phyloP scores from a whole-genome alignment of 2,888 invertebrate species.

The Pseudanteris insignis region DNA sequence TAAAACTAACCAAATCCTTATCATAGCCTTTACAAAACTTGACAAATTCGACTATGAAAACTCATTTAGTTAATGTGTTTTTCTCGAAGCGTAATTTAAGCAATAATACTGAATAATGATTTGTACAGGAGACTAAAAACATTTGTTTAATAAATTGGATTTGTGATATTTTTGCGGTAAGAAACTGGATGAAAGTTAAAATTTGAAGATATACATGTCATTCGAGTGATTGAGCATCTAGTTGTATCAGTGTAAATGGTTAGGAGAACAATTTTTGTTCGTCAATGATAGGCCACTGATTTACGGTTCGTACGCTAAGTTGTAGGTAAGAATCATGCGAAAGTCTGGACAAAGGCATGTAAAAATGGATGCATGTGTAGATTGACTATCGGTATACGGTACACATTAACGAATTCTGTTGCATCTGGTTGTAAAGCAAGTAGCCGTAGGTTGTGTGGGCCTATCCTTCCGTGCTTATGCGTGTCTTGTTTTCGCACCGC shows the following conservation, averaged over 20 bases:
- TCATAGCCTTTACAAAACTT: too few relatives aligned
- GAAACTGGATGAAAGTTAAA: too few relatives aligned
- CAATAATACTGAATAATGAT: too few relatives aligned
- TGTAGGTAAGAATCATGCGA: constrained; percentile 44
- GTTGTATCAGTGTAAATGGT: constrained; percentile 2
- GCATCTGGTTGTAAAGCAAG: constrained; percentile 39
- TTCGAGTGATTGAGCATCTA: too few relatives aligned
- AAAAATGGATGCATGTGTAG: constrained; percentile 24
- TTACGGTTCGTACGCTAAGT: constrained; percentile 41
- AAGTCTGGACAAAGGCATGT: constrained; percentile 31
- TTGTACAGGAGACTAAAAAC: too few relatives aligned
- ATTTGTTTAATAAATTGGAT: too few relatives aligned
- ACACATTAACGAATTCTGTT: constrained; percentile 28
- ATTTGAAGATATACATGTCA: too few relatives aligned
- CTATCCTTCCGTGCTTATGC: constrained; percentile 39
- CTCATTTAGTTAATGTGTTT: too few relatives aligned
- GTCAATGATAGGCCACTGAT: constrained; percentile 34
- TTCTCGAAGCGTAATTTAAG: too few relatives aligned
- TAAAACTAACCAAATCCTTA: too few relatives aligned
- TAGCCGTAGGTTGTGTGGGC: constrained; percentile 42
- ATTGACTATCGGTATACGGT: constrained; percentile 7
- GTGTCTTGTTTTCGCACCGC: constrained; percentile 40
- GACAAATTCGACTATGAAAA: too few relatives aligned
- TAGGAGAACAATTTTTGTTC: constrained; percentile 14
- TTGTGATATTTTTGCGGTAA: too few relatives aligned